Evolutionary conservation across 2,888 invertebrate species (phyloP).

Genomic region (Mechanitis messenoides): DNA sequence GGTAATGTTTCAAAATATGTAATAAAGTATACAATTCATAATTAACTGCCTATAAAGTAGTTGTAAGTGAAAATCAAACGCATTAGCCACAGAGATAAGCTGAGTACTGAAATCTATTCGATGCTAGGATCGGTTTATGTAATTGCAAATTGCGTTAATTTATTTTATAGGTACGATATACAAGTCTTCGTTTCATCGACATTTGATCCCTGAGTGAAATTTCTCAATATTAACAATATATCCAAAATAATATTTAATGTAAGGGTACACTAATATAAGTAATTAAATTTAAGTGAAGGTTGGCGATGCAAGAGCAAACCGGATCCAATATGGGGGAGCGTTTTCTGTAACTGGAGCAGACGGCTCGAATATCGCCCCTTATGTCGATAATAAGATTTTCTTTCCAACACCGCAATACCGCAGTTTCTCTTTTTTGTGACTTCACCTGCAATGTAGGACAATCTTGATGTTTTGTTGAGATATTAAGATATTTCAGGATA

Average conservation of each 20-base stretch:
- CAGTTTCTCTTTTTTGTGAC: slow-evolving; percentile 73
- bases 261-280: slow-evolving; percentile 47
- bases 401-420: slow-evolving; percentile 58
- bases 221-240: slow-evolving; percentile 33
- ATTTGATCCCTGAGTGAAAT: neutral
- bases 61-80: neutral
- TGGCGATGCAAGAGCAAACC: slow-evolving; percentile 66
- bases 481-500: too few relatives aligned
- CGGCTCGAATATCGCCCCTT: slow-evolving; percentile 72
- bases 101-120: neutral
- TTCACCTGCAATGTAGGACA: slow-evolving; percentile 68
- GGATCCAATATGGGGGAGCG: slow-evolving; percentile 68
- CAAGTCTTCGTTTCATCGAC: neutral
- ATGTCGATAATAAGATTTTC: slow-evolving; percentile 72
- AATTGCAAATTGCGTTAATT: neutral
- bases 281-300: slow-evolving; percentile 66
- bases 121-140: neutral
- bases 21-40: neutral
- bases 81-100: neutral
- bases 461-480: slow-evolving; percentile 61
- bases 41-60: neutral
- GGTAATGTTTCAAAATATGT: slow-evolving; percentile 19
- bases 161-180: neutral
- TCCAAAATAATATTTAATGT: slow-evolving; percentile 36
- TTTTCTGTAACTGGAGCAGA: slow-evolving; percentile 73